Evolutionary conservation across 64 coral and sea anemone species (phyloP), one percentile per base, ranked within the genome.

Genomic region (Pocillopora verrucosa): DNA sequence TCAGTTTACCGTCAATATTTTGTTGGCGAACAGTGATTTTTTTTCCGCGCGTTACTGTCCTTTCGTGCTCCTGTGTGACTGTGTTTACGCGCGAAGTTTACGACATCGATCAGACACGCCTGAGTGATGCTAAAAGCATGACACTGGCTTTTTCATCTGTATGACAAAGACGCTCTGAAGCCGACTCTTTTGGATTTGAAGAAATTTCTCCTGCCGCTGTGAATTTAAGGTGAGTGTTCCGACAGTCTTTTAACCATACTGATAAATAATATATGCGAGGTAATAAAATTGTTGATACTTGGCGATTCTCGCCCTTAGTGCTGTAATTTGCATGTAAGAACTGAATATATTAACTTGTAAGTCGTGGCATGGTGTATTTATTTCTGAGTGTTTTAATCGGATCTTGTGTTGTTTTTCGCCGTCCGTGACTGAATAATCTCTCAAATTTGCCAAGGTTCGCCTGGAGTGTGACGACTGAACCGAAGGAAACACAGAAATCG

Each of bases 271-370:
- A 34, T 72, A 85, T 85, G 38, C 36, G 20, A 72, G 35, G 57
- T 85, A 85, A 67, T 37, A 72, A 72, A 36, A 85, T 85, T 85
- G 82, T 85, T 85, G 64, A 85, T 85, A 16, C 80, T 22, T 85
- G 62, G 10, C n/a, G 0, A 19, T 51, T 58, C 63, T 34, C 63
- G 82, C 82, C 11, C 36, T 20, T 3, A 45, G 59, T 16, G 62
- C 61, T 36, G 11, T 85, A 72, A 85, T 85, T 85, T 85, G 82
- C 82, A 85, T 85, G 37, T 36, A 72, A 60, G 19, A 85, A 26
- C 65, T 65, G 82, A 85, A 85, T 85, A 85, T n/a, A 72, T 85
- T 85, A 67, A 69, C 36, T 83, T 67, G 34, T 34, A 79, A 61
- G 15, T 85, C 82, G 61, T 85, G 63, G 82, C 64, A 72, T 10